Evolutionary conservation across 2,113 vertebrate species (phyloP), one percentile per base, ranked within the genome.

Genomic region (Larimichthys polyactis): DNA sequence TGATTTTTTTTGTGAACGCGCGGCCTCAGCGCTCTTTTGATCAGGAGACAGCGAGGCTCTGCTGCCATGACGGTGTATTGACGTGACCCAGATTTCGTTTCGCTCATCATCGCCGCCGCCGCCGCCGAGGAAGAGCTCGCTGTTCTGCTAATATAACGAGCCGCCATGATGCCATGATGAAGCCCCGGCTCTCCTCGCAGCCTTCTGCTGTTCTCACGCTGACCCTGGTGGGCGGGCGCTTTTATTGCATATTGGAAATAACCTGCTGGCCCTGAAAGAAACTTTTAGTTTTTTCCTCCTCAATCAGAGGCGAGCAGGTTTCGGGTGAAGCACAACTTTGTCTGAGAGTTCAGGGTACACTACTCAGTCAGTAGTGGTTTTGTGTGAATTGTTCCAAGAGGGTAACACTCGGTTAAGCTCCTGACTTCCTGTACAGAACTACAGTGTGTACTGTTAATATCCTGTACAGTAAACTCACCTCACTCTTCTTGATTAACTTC

Each of bases 291-390:
- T 40, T 40, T 40, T 8, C 8, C 8, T 40, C 36, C 36, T 40
- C 36, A 8, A 48, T 85, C 79, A 79, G 84, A 40, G 86, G 86
- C 69, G 9, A 85, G 85, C 84, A 62, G 86, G 87, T 89, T 89
- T 87, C 19, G 54, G 91, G 90, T 91, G 91, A 93, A 92, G 92
- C 90, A 92, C 91, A 92, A 93, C 88, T 91, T 92, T 73, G 90
- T 89, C 79, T 89, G 90, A 92, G 78, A 88, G 92, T 92, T 92
- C 91, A 92, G 91, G 92, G 91, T 91, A 83, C 80, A 29, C 88
- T 70, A 88, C 87, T 82, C 11, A 7, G n/a, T 20, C n/a, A 17
- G 79, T 83, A 59, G 82, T 87, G 55, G 82, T 82, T 87, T 71
- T 75, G 69, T 84, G 85, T 73, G 87, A 86, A 69, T 89, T 63